phyloP scores from a whole-genome alignment of 2,888 invertebrate species.

The Hydrotaea cyrtoneurina region DNA sequence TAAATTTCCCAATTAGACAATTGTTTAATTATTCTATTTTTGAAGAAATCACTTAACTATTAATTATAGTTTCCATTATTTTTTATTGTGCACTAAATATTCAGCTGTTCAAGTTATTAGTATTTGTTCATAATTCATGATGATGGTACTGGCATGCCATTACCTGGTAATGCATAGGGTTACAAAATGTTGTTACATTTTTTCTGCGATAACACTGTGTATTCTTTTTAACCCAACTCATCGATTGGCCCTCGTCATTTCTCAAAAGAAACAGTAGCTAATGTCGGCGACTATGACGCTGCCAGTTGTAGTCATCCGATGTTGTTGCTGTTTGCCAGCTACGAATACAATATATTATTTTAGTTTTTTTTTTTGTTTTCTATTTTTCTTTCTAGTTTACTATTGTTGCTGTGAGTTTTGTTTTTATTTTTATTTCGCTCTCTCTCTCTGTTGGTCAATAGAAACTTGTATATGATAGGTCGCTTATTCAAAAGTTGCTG shows the following conservation, averaged over 20 bases:
- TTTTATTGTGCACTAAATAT: too few relatives aligned
- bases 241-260: neutral
- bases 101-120: too few relatives aligned
- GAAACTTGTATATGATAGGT: slow-evolving; percentile 69
- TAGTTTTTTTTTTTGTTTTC: slow-evolving; percentile 27
- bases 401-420: slow-evolving; percentile 24
- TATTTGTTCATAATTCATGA: too few relatives aligned
- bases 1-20: too few relatives aligned
- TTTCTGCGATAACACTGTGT: too few relatives aligned
- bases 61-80: too few relatives aligned
- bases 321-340: neutral
- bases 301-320: slow-evolving; percentile 19
- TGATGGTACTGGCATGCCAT: too few relatives aligned
- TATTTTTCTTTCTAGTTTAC: slow-evolving; percentile 6
- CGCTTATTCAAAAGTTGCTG: slow-evolving; percentile 59
- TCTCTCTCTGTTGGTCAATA: slow-evolving; percentile 67
- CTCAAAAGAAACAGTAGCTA: neutral
- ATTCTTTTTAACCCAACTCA: neutral
- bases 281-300: slow-evolving; percentile 8
- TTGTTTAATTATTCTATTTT: too few relatives aligned
- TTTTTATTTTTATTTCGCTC: slow-evolving; percentile 4
- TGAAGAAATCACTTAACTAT: too few relatives aligned
- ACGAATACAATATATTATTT: slow-evolving; percentile 9
- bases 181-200: too few relatives aligned
- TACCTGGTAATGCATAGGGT: too few relatives aligned